Conservation (phyloP, 2,797 vertebrate genomes). For the Sphenopsis melanotis region DNA sequence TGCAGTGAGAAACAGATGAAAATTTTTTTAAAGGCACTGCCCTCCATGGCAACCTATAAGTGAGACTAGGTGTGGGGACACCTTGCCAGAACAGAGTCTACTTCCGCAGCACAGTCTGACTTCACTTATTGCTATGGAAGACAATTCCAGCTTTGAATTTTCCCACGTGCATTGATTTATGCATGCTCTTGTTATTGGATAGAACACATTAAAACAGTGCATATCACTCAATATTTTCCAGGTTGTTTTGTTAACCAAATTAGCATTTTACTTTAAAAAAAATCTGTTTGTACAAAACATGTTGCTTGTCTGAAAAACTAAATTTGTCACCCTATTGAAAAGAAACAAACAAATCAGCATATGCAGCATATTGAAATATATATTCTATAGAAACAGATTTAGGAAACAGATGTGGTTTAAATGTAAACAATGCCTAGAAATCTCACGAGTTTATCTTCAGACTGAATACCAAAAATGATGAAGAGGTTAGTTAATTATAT, state of each 20-base stretch:
- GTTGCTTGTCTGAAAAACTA: background rate
- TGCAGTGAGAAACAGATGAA: background rate
- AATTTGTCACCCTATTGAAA: background rate
- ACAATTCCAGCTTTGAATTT: background rate
- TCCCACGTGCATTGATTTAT: background rate
- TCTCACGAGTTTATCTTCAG: background rate
- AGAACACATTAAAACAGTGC: background rate
- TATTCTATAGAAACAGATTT: background rate
- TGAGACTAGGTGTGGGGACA: fast-evolving
- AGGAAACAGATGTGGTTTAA: background rate
- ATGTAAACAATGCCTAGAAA: background rate
- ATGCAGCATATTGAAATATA: background rate
- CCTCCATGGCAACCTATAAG: background rate
- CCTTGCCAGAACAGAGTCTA: background rate
- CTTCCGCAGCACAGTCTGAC: background rate
- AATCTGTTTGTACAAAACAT: background rate
- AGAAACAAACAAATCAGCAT: background rate
- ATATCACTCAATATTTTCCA: background rate
- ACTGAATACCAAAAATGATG: background rate
- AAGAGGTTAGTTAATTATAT: background rate
- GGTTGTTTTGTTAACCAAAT: background rate
- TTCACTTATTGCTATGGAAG: background rate
- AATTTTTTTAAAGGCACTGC: background rate
- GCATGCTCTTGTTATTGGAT: background rate
- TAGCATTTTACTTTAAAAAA: background rate